Percentiles rank a stretch among this genome's conserved stretches.
phyloP scores from a whole-genome alignment of 1,140 invertebrate species.

The Kradibia gibbosae region DNA sequence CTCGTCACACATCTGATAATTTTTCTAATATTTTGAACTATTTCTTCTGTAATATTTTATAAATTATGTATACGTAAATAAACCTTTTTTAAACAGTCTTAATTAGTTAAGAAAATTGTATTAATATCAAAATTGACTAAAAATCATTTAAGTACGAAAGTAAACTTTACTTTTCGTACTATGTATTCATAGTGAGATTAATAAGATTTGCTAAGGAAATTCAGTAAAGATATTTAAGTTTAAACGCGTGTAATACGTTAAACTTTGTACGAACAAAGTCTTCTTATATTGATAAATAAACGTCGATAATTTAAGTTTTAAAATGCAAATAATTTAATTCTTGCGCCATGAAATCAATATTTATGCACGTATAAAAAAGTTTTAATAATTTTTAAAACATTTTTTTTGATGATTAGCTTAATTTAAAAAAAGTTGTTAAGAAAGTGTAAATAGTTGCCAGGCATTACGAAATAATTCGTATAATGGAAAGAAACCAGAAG shows the following conservation, averaged over 20 bases:
- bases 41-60: neutral
- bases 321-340: no score
- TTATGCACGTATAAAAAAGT: neutral
- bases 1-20: neutral
- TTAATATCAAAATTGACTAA: neutral
- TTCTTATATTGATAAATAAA: neutral
- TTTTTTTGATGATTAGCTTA: no score
- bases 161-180: neutral
- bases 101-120: neutral
- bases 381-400: neutral
- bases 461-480: no score
- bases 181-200: neutral
- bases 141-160: neutral
- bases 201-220: neutral
- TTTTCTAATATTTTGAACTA: neutral
- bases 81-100: neutral
- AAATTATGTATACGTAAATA: neutral
- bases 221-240: neutral
- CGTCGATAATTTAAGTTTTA: no score
- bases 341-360: no score
- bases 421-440: no score
- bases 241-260: neutral
- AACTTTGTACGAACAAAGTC: neutral
- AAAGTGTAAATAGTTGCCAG: no score
- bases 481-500: no score